Evolutionary conservation across 2,797 vertebrate species (phyloP), one percentile per base, ranked within the genome.

Genomic region (Tympanoctomys barrerae): DNA sequence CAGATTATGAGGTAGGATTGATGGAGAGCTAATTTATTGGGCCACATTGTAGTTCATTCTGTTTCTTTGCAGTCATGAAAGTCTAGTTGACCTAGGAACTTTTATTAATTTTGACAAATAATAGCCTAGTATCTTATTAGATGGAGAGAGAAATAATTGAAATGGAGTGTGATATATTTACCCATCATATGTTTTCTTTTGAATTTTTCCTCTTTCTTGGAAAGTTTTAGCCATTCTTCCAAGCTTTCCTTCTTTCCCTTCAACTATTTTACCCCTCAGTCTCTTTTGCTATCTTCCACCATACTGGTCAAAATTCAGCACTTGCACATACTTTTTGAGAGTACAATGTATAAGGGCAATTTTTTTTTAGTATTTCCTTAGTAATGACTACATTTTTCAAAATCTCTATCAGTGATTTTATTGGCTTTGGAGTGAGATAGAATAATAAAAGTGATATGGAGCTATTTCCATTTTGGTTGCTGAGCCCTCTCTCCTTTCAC

Each of bases 151-250:
- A 77, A 54, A 24, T 49, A 21, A 54, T 57, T 49, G n/a, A 89
- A 89, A 68, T 5, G 28, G 11, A 68, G 5, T 79, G 36, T 39
- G 82, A 11, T 12, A 52, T 33, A 84, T 46, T 14, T 10, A 36
- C 31, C 2, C 1, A 28, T 0, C 0, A 26, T 7, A 46, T 54
- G 77, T 2, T 42, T 39, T 64, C 13, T 13, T 1, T 31, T 70
- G 26, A 71, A 36, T 26, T 26, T 62, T 24, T 62, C 9, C 28
- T 54, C 19, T 75, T 52, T 10, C 26, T 33, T 78, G 16, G 68
- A 5, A 22, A 7, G 82, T 42, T 36, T 54, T 33, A 24, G 46
- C 36, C 2, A 4, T 46, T 21, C 73, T 57, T 22, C 3, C 52
- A 46, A 5, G 61, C 12, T n/a, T 73, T 36, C 3, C 16, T 79